A percentile compares a stretch with the other conserved stretches of the same genome.
Conservation (phyloP, 2,888 invertebrate species). For the Lampropteryx suffumata region DNA sequence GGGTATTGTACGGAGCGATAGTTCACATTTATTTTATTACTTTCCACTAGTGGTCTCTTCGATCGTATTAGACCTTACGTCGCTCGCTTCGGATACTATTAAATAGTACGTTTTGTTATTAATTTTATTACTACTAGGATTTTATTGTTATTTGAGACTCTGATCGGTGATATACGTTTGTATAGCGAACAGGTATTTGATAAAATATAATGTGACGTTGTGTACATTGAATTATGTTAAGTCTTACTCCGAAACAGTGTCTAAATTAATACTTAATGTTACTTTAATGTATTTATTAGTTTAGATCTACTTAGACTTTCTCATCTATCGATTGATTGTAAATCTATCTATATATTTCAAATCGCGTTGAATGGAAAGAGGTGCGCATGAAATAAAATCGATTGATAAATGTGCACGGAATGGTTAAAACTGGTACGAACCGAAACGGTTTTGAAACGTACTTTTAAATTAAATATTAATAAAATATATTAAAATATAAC, state of each 20-base stretch:
- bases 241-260: constrained; percentile 39
- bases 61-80: constrained; percentile 40
- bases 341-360: constrained; percentile 22
- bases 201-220: constrained; percentile 41
- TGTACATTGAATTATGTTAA: constrained; percentile 49
- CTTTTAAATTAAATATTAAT: constrained; percentile 40
- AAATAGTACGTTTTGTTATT: constrained; percentile 51
- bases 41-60: constrained; percentile 29
- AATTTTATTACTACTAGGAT: constrained; percentile 52
- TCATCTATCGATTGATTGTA: constrained; percentile 37
- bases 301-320: constrained; percentile 39
- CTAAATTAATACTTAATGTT: constrained; percentile 39
- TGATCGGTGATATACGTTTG: constrained; percentile 44
- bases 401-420: constrained; percentile 42
- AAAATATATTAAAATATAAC: constrained; percentile 40
- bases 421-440: constrained; percentile 36
- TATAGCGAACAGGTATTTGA: constrained; percentile 35
- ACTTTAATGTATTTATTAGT: constrained; percentile 34
- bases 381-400: constrained; percentile 26
- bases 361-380: constrained; percentile 9
- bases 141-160: constrained; percentile 38
- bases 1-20: constrained; percentile 31
- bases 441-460: constrained; percentile 40
- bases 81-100: constrained; percentile 46
- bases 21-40: constrained; percentile 29